Evolutionary conservation across 64 coral and sea anemone species (phyloP).

Genomic region (Montipora foliosa): DNA sequence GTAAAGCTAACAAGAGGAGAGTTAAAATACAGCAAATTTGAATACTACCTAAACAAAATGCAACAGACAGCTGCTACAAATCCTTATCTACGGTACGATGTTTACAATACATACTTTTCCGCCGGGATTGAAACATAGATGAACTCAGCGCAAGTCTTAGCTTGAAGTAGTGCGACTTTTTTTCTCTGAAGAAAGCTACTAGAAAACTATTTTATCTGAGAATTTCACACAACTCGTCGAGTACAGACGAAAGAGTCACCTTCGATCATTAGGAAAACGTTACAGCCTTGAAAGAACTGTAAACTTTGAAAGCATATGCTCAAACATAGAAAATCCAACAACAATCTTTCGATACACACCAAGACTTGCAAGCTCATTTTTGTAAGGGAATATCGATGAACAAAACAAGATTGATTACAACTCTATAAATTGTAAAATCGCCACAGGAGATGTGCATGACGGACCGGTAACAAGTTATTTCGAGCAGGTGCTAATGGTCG

Average conservation of each 20-base stretch:
- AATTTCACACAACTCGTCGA: neutral
- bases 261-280: neutral
- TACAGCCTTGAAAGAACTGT: neutral
- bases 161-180: neutral
- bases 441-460: neutral
- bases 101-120: constrained; percentile 21
- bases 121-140: constrained; percentile 2
- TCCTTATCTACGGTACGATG: neutral
- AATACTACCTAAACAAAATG: constrained; percentile 49
- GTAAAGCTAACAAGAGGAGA: constrained; percentile 22
- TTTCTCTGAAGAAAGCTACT: neutral
- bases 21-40: constrained; percentile 41
- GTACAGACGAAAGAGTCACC: too few species aligned
- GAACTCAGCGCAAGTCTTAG: neutral
- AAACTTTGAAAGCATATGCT: neutral
- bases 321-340: neutral
- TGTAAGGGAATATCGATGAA: neutral
- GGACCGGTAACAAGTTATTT: neutral
- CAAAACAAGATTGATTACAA: neutral
- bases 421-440: neutral
- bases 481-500: constrained; percentile 27
- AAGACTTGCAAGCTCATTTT: neutral
- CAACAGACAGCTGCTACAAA: constrained; percentile 5
- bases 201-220: neutral
- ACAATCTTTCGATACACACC: neutral